Evolutionary conservation across 2,888 invertebrate species (phyloP), one percentile per base, ranked within the genome.

Genomic region (Chaetogeoica ovagalla): DNA sequence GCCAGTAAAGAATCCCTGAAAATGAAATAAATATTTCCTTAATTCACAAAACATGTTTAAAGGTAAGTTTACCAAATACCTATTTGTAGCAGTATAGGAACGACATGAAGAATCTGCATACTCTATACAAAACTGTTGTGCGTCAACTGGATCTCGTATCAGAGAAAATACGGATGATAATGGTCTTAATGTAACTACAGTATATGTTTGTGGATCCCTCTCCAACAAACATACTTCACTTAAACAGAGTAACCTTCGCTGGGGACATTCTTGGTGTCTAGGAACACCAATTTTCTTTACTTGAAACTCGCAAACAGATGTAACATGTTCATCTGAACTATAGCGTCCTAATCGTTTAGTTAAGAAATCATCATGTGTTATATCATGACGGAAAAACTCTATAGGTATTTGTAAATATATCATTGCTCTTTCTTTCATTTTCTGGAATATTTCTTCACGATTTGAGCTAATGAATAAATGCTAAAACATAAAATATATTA

Each of bases 121-220:
- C 86, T 98, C 98, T 82, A 99, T 91, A 81, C 91, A 91, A 86
- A 99, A 98, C 84, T 93, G 90, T 86, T 99, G 98, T 0, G 97
- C 95, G 87, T 98, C 95, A 77, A 92, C 91, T 77, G 93, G 91
- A 86, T 95, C 94, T 72, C 99, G 89, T 37, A 98, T 91, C 79
- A 99, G 88, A 0, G 97, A 95, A 87, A 96, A 97, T 55, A 99
- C 93, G 87, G 97, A 93, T 74, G 91, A 88, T 55, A 94, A 85
- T 0, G 94, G 94, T 74, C 93, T 90, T 70, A 97, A 88, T 30
- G 97, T 97, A 83, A 96, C 92, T 74, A 97, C 93, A 84, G 93
- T 94, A 86, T 99, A 99, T 0, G 98, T 97, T 86, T 95, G 95
- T 3, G 97, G 96, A 88, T 99, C 99, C 83, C 99, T 90, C 88